Conservation (phyloP, 2,113 vertebrate genomes). For the Tetrao urogallus region DNA sequence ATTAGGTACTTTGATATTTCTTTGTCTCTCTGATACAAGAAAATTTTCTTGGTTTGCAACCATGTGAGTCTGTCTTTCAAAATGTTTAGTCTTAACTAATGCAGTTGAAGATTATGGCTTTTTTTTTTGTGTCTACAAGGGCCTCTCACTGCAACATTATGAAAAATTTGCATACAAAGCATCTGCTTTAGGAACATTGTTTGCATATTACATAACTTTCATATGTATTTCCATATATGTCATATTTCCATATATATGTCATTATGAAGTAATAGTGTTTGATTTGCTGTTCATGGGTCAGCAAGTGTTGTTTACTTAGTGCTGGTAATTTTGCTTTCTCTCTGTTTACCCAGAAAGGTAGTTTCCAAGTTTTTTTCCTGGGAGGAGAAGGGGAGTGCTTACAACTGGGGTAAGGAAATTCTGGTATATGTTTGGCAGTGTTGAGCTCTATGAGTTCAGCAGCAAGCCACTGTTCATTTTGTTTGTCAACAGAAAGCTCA, state of each 20-base stretch:
- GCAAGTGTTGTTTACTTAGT: background rate
- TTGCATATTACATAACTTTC: background rate
- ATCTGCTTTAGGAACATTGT: background rate
- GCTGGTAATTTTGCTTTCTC: background rate
- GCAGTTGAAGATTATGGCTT: background rate
- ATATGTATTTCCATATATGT: background rate
- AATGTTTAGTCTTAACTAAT: background rate
- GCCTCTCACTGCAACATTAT: background rate
- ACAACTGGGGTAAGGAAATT: constrained; percentile 63
- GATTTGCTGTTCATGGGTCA: background rate
- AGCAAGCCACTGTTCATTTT: background rate
- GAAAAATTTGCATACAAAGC: background rate
- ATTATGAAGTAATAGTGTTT: background rate
- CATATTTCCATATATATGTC: too few species aligned
- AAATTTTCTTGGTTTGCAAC: background rate
- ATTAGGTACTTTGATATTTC: background rate
- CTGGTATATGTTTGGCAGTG: constrained; percentile 43
- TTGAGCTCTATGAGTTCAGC: constrained; percentile 63
- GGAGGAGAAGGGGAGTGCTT: constrained; percentile 51
- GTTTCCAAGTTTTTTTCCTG: background rate
- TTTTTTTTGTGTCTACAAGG: background rate
- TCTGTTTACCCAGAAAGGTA: background rate
- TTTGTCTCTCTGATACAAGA: background rate
- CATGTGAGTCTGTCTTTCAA: background rate
- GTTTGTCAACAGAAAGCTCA: background rate